These are phyloP conservation scores for Vespertilio murinus DNA, from an alignment of 2,797 vertebrate genomes.

Conservation along the genomic window DNA sequence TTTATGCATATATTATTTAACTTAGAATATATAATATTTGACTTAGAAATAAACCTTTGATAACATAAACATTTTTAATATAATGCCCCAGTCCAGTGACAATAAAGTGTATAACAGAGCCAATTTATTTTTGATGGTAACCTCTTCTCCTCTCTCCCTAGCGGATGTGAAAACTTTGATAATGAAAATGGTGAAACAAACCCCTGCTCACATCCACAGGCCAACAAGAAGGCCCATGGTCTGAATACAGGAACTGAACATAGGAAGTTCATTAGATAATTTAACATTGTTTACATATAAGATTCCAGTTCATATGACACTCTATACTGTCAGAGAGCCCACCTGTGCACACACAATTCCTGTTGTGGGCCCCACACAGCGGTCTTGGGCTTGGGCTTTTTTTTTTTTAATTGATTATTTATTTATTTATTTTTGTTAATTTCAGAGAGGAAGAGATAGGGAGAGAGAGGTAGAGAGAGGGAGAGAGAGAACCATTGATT, in stretches of 20 bases:
- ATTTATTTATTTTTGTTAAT: no score
- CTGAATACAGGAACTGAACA: slow-evolving; percentile 57
- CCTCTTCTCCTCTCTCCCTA: background rate
- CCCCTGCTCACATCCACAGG: background rate
- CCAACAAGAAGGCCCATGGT: slow-evolving; percentile 45
- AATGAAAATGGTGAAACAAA: slow-evolving; percentile 69
- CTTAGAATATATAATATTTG: slow-evolving; percentile 32
- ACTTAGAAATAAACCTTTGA: background rate
- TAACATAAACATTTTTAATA: background rate
- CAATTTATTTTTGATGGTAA: background rate
- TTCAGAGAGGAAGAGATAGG: no score
- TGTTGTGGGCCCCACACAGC: slow-evolving; percentile 24
- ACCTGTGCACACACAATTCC: slow-evolving; percentile 52
- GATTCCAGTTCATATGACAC: slow-evolving; percentile 71
- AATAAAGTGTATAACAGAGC: background rate
- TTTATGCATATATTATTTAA: background rate
- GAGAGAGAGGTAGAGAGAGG: no score
- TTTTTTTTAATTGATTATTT: no score
- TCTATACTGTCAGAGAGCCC: slow-evolving; percentile 68
- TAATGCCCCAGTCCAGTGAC: background rate
- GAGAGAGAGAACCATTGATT: no score
- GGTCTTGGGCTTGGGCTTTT: background rate
- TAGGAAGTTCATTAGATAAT: slow-evolving; percentile 78
- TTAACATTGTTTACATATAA: slow-evolving; percentile 80
- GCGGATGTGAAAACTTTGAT: slow-evolving; percentile 56